Evolutionary conservation across 2,113 vertebrate genomes (phyloP), one percentile per base, ranked within the genome.

Genomic region (human): DNA sequence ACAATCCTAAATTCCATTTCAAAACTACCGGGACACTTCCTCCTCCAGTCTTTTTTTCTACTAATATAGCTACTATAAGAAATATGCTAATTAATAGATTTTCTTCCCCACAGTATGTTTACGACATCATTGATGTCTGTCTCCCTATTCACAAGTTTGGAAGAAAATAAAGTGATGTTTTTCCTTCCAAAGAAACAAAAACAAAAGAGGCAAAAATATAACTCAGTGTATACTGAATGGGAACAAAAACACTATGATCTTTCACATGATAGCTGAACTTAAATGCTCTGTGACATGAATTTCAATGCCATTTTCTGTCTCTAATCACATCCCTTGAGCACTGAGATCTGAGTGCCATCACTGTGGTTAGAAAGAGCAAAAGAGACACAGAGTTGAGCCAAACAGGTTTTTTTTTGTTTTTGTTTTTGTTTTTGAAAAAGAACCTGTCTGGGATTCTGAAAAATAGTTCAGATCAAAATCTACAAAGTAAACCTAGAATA

Each of bases 401-500:
- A 95, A 80, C 16, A 22, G 27, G 0, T 16, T 35, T 50, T 43
- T 43, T 89, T 79, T 64, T 82, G 11, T 45, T 64, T 94, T 38
- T 66, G 11, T 45, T 64, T 94, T 50, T 66, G 30, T 90, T 94
- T 94, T 89, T 55, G 6, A 86, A 96, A 97, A 89, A 72, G 20
- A 97, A 89, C 25, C 82, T 32, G 76, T 72, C 89, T 91, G 48
- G 43, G 84, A 68, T 66, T 95, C 83, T 50, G 86, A 88, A 94
- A 94, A 81, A 79, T 2, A 88, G 78, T 85, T 92, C 86, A 96
- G 59, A 97, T 94, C 73, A 89, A 59, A 98, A 85, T 91, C 89
- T 79, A 68, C 1, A 22, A 94, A 91, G 93, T 64, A 82, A 96
- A 50, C 48, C 61, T 86, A 89, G 68, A 93, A 97, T 76, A 97